A percentile compares a stretch with the other conserved stretches of the same genome.
These are phyloP conservation scores for Cheirogaleus medius DNA, from an alignment of 2,113 vertebrate genomes.

Conservation along the genomic window DNA sequence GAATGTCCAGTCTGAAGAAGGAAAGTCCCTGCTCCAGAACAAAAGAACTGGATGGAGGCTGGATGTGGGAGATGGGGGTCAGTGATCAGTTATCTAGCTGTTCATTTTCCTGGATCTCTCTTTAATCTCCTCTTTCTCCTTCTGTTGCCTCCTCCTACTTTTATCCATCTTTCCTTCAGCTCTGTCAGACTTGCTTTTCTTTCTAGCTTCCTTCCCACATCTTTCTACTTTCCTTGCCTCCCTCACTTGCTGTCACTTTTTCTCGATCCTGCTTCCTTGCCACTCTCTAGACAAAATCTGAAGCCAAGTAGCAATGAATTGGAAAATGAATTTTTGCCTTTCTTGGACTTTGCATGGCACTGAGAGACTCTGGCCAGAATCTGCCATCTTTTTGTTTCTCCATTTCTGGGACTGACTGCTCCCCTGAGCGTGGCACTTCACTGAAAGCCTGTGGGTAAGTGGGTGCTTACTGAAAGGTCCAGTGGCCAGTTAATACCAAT, in stretches of 20 bases:
- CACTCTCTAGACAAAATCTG: constrained; percentile 14
- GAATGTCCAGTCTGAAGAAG: neutral
- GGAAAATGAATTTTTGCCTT: neutral
- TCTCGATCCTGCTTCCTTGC: neutral
- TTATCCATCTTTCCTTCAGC: neutral
- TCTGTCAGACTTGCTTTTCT: constrained; percentile 17
- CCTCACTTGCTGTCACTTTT: neutral
- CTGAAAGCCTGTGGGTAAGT: neutral
- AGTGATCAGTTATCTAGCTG: neutral
- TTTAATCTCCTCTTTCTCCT: neutral
- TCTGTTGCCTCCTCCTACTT: neutral
- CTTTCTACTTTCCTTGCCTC: neutral
- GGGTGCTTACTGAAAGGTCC: neutral
- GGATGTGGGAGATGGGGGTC: neutral
- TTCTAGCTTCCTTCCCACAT: neutral
- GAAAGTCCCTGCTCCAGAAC: neutral
- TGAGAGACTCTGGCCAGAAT: constrained; percentile 11
- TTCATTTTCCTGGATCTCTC: neutral
- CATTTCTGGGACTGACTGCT: neutral
- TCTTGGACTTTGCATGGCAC: neutral
- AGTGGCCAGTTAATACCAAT: constrained; percentile 24
- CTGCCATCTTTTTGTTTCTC: constrained; percentile 24
- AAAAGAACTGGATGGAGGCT: neutral
- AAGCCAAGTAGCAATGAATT: constrained; percentile 5
- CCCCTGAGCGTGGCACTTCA: neutral